phyloP scores from a whole-genome alignment of 1,140 invertebrate genomes.

The Reticulitermes speratus region DNA sequence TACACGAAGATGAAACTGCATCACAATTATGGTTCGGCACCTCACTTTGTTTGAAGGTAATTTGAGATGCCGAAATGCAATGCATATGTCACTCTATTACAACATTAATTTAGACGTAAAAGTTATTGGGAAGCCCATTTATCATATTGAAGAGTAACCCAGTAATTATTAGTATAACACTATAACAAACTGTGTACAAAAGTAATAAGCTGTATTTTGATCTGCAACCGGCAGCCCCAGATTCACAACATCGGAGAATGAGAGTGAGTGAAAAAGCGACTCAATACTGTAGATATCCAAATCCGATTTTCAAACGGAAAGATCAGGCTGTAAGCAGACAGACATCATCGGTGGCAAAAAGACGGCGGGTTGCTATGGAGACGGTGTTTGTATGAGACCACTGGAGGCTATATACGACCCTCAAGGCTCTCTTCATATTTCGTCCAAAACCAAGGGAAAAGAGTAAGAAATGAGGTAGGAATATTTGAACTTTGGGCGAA shows the following conservation, averaged over 20 bases:
- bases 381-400: not conserved
- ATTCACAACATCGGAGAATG: not conserved
- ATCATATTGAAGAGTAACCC: too few relatives aligned
- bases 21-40: too few relatives aligned
- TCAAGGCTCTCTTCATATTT: not conserved
- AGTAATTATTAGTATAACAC: not conserved
- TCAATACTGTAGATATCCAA: not conserved
- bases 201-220: not conserved
- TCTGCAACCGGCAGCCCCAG: not conserved
- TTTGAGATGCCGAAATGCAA: too few relatives aligned
- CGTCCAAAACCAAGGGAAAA: not conserved
- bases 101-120: too few relatives aligned
- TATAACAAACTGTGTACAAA: not conserved
- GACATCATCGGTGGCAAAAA: constrained; percentile 6
- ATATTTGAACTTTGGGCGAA: constrained; percentile 5
- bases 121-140: too few relatives aligned
- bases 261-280: not conserved
- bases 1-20: too few relatives aligned
- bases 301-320: not conserved
- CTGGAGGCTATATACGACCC: not conserved
- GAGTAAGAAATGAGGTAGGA: not conserved
- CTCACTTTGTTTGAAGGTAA: too few relatives aligned
- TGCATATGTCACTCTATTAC: too few relatives aligned
- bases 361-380: not conserved
- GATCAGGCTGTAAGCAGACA: not conserved